These are phyloP conservation scores for Pinctada fucata DNA, from an alignment of 2,888 invertebrate genomes.

Conservation along the genomic window DNA sequence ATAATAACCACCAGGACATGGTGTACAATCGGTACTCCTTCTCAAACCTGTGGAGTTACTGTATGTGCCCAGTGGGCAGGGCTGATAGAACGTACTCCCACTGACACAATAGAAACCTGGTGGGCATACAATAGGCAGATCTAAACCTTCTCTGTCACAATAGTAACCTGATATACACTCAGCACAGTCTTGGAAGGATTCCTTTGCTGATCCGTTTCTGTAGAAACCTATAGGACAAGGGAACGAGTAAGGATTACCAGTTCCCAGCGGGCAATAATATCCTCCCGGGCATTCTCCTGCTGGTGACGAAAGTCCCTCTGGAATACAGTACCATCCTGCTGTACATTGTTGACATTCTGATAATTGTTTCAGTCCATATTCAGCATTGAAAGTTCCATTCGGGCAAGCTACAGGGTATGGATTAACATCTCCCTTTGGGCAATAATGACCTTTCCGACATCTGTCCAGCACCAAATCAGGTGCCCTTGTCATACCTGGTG, in stretches of 20 bases:
- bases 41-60: conserved; percentile 70
- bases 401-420: conserved; percentile 73
- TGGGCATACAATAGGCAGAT: conserved; percentile 70
- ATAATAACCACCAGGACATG: conserved; percentile 75
- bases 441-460: conserved; percentile 73
- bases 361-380: conserved; percentile 63
- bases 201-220: conserved; percentile 71
- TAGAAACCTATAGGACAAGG: conserved; percentile 75
- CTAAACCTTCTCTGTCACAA: conserved; percentile 71
- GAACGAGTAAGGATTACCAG: conserved; percentile 59
- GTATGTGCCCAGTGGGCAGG: conserved; percentile 75
- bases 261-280: conserved; percentile 73
- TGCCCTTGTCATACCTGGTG: conserved; percentile 64
- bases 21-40: conserved; percentile 72
- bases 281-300: conserved; percentile 73
- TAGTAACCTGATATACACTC: conserved; percentile 74
- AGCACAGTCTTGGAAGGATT: conserved; percentile 73
- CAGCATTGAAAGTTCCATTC: conserved; percentile 70
- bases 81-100: conserved; percentile 69
- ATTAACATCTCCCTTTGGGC: conserved; percentile 72
- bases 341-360: conserved; percentile 73
- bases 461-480: conserved; percentile 66
- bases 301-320: conserved; percentile 63
- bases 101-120: conserved; percentile 73
- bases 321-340: conserved; percentile 70